Evolutionary conservation across 2,113 vertebrate species (phyloP).

Genomic region (Natator depressus): DNA sequence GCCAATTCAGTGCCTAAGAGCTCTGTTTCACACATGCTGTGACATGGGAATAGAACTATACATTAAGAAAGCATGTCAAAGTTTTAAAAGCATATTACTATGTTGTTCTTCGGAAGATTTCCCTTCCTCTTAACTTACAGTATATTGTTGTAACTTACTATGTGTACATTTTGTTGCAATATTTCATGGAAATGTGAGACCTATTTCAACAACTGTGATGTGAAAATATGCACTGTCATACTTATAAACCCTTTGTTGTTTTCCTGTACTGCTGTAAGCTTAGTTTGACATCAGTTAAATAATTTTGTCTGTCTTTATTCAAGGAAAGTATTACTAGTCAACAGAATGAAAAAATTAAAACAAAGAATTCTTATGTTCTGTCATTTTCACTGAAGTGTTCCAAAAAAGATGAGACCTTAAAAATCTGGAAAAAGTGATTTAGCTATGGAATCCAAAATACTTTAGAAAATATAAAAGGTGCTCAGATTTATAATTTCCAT

Average conservation of each 20-base stretch:
- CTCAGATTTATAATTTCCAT: background rate
- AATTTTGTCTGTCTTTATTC: background rate
- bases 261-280: background rate
- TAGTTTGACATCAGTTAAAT: background rate
- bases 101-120: background rate
- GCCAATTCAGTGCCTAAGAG: background rate
- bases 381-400: background rate
- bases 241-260: background rate
- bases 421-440: background rate
- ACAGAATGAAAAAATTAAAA: background rate
- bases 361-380: background rate
- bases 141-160: background rate
- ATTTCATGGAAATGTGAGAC: background rate
- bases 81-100: background rate
- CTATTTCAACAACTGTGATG: background rate
- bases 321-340: background rate
- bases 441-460: background rate
- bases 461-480: background rate
- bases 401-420: background rate
- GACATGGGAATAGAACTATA: background rate
- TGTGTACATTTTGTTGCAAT: background rate
- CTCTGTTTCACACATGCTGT: background rate
- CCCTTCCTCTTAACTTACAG: background rate
- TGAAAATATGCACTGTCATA: background rate
- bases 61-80: background rate